These are phyloP conservation scores for Rhynchonema sp. DNA, from an alignment of 2,888 invertebrate species.

Conservation along the genomic window DNA sequence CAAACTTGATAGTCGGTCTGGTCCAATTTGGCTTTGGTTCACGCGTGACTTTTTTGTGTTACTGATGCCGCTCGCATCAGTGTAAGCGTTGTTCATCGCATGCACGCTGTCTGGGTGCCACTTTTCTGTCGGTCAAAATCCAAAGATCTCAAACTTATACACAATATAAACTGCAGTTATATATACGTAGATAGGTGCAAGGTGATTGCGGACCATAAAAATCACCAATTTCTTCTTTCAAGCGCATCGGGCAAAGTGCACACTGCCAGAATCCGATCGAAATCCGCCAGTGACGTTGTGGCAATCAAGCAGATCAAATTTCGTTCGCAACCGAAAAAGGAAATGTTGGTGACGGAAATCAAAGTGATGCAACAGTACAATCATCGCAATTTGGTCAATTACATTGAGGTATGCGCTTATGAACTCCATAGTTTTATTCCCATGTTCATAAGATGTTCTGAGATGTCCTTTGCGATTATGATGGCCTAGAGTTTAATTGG, in stretches of 20 bases:
- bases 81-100: too few species aligned
- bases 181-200: neutral
- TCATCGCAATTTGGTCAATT: slow-evolving; percentile 86
- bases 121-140: too few species aligned
- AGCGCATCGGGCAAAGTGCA: slow-evolving; percentile 74
- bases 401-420: slow-evolving; percentile 49
- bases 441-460: too few species aligned
- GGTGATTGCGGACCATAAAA: neutral
- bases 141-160: too few species aligned
- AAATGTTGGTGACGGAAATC: slow-evolving; percentile 83
- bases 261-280: slow-evolving; percentile 42
- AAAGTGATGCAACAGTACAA: slow-evolving; percentile 65
- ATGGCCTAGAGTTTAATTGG: too few species aligned
- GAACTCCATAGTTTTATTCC: too few species aligned
- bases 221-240: neutral
- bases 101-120: too few species aligned
- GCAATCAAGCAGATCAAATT: slow-evolving; percentile 92
- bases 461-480: too few species aligned
- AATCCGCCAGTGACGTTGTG: slow-evolving; percentile 49
- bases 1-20: too few species aligned
- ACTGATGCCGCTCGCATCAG: too few species aligned
- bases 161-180: neutral
- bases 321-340: slow-evolving; percentile 79
- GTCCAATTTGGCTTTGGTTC: too few species aligned
- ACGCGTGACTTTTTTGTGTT: too few species aligned